A percentile compares a stretch with the other conserved stretches of the same genome.
Evolutionary conservation across 2,113 vertebrate genomes (phyloP).

Genomic region (Halcyon senegalensis): DNA sequence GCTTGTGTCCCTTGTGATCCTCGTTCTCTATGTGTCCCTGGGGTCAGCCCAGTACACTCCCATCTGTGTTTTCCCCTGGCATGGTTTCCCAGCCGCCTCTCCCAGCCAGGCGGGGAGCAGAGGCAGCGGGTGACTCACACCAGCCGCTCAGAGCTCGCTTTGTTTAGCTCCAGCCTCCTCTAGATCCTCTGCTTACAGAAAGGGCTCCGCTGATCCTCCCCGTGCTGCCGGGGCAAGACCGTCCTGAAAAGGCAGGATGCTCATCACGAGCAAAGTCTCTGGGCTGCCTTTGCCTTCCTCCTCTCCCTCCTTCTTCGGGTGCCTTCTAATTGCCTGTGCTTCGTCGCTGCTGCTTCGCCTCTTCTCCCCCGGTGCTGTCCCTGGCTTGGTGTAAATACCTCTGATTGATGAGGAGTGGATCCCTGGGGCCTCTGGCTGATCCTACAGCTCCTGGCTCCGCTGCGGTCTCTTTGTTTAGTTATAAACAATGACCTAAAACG

Average conservation of each 20-base stretch:
- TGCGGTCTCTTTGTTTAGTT: constrained; percentile 18
- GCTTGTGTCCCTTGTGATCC: neutral
- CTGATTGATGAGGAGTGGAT: neutral
- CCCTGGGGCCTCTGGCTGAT: neutral
- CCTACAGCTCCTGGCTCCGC: neutral
- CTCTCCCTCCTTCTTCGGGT: neutral
- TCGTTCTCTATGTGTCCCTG: neutral
- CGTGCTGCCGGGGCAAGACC: neutral
- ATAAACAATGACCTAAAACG: constrained; percentile 60
- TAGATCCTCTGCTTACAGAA: neutral
- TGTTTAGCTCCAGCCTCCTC: constrained; percentile 1
- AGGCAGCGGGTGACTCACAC: constrained; percentile 38
- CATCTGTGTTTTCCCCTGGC: constrained; percentile 55
- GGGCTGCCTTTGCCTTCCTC: neutral
- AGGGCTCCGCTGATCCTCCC: neutral
- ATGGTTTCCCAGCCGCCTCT: neutral
- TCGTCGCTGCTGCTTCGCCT: neutral
- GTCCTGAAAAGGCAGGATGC: neutral
- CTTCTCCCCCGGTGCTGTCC: neutral
- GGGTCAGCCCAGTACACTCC: constrained; percentile 46
- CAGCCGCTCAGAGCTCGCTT: constrained; percentile 40
- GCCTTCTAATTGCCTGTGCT: neutral
- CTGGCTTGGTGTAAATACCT: neutral
- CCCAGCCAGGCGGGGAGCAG: neutral
- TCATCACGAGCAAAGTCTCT: neutral